Base-by-base conservation (phyloP, 1,140 invertebrate species). In the Eurosta solidaginis region DNA sequence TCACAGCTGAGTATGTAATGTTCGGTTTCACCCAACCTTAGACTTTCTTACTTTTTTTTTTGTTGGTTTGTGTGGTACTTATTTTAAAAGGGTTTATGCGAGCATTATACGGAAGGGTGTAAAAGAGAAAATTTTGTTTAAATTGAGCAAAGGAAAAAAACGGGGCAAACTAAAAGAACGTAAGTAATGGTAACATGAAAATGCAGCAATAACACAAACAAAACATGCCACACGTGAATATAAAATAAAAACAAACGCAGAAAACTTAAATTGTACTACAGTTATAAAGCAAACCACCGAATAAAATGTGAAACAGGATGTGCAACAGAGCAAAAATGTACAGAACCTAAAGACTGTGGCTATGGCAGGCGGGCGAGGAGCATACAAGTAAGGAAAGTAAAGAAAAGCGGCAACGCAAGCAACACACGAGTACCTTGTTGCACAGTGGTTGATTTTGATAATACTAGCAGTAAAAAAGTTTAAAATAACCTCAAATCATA, bases 261-360 rank as follows among this genome's bases (percentile, higher is more conserved):
- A n/a, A 68, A 40, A 40, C 59, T 68, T 9, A 42, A 68, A 68
- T 9, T 7, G 12, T 20, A 25, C 22, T 12, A 27, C 25, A 20
- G 12, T 7, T 68, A n/a, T 20, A 36, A 40, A 2, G 22, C 59
- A 68, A 68, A 68, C 59, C 59, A 3, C 59, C 59, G n/a, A 68
- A 68, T 68, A 68, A 68, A 68, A 68, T 68, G 33, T 68, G 59
- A 33, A 68, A 68, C 59, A 68, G 59, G 59, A 68, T 68, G 59
- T 68, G 59, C 59, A 68, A 68, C 59, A 68, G 33, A 68, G 59
- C 59, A n/a, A 29, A 68, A 68, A 68, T 68, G 33, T 68, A 40
- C 33, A 68, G n/a, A 68, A 22, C 36, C 10, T 2, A 54, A 20
- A 36, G 33, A 40, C 59, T 40, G n/a, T 33, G 50, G 20, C 3